Percentiles rank a stretch among this genome's conserved stretches.
phyloP scores from a whole-genome alignment of 2,888 invertebrate genomes.

The Trilocha varians region DNA sequence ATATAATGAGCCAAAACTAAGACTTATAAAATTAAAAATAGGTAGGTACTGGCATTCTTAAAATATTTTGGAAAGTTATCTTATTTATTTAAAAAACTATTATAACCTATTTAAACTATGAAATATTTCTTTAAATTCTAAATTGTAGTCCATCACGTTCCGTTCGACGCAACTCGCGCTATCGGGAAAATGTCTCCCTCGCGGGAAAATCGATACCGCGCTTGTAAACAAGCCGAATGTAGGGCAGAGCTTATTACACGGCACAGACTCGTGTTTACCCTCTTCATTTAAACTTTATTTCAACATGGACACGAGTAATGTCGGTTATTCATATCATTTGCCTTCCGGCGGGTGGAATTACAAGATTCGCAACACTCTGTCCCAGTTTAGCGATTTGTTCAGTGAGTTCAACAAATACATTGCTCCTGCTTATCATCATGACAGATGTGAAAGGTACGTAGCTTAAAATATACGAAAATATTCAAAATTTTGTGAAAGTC shows the following conservation, averaged over 20 bases:
- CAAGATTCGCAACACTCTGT: slow-evolving; percentile 83
- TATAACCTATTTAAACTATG: too few relatives aligned
- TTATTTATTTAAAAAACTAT: too few relatives aligned
- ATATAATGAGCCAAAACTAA: too few relatives aligned
- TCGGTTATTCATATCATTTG: slow-evolving; percentile 89
- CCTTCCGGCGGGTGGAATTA: slow-evolving; percentile 85
- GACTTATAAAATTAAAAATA: too few relatives aligned
- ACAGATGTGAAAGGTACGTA: slow-evolving; percentile 91
- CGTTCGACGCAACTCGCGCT: not conserved
- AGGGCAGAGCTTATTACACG: slow-evolving; percentile 33
- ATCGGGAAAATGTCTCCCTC: slow-evolving; percentile 14
- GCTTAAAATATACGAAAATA: not conserved
- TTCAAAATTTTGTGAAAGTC: slow-evolving; percentile 1
- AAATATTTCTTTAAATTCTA: too few relatives aligned
- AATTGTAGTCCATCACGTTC: too few relatives aligned
- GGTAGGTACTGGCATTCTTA: too few relatives aligned
- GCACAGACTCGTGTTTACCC: slow-evolving; percentile 9
- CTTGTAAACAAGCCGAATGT: slow-evolving; percentile 67
- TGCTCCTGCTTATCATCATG: slow-evolving; percentile 96
- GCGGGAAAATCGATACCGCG: slow-evolving; percentile 57
- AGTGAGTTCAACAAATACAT: slow-evolving; percentile 97
- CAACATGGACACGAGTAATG: slow-evolving; percentile 73
- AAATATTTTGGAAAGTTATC: too few relatives aligned
- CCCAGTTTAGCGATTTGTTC: slow-evolving; percentile 94
- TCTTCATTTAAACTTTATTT: slow-evolving; percentile 11